Conservation (phyloP, 2,888 invertebrate genomes). For the Cheiracanthium punctorium region DNA sequence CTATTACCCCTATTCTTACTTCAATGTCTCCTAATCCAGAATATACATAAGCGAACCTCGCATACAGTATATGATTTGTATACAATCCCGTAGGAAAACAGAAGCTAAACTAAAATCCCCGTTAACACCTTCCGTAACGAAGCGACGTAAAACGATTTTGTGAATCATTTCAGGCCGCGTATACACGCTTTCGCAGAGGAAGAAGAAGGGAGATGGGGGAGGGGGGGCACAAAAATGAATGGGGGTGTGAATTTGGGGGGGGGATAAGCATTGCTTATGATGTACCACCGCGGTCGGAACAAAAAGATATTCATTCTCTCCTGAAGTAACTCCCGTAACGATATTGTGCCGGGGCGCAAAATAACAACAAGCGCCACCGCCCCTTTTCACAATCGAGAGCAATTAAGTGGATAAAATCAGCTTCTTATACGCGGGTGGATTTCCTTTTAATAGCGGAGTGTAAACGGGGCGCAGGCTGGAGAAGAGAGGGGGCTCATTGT, state of each 20-base stretch:
- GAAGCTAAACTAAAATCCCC: not conserved
- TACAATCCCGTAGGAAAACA: not conserved
- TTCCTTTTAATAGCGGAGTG: conserved; percentile 3
- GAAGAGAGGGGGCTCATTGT: not conserved
- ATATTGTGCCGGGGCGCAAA: not conserved
- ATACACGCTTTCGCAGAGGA: not conserved
- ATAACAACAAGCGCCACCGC: not conserved
- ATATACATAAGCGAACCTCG: no score
- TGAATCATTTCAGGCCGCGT: not conserved
- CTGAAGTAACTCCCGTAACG: not conserved
- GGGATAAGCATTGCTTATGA: not conserved
- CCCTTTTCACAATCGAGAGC: not conserved
- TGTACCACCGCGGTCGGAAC: not conserved
- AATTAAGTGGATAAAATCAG: conserved; percentile 4
- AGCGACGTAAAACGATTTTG: not conserved
- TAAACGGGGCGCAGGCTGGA: not conserved
- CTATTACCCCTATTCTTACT: no score
- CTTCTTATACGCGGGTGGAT: not conserved
- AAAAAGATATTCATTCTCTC: not conserved
- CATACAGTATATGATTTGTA: not conserved
- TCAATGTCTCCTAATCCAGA: no score
- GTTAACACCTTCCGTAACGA: not conserved
- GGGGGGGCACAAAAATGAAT: no score
- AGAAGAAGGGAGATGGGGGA: not conserved
- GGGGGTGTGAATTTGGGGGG: no score